Evolutionary conservation across 1,140 invertebrate species (phyloP), one percentile per base, ranked within the genome.

Genomic region (Rhagoletis pomonella): DNA sequence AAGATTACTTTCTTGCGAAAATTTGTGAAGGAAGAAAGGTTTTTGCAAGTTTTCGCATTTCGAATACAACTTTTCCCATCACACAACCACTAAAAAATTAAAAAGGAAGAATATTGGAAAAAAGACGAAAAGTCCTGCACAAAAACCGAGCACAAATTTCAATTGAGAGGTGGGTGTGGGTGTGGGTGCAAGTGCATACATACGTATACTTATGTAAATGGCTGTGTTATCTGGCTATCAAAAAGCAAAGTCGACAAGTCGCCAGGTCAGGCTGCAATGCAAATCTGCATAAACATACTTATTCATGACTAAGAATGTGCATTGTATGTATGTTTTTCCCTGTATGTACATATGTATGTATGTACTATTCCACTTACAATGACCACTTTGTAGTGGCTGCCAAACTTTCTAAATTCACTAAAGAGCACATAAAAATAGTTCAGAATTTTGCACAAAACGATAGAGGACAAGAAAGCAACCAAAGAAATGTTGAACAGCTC

Each of bases 1-100:
- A 73, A 73, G 12, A 44, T 73, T 44, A 73, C 67, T 73, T 73
- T 73, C 67, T 73, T 73, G 6, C 17, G 10, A 7, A 73, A 73
- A 47, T 73, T 14, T 73, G 14, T 2, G 12, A 29, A 0, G 42
- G 42, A 2, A 44, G 42, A 73, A 4, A 69, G 44, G 64, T 65
- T 29, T 65, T 65, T 9, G 29, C 6, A 69, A 73, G 67, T 73
- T 73, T 73, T 73, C 39, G 44, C 3, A 39, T 73, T 73, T 47
- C 0, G 42, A 73, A 4, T 73, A 6, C 0, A 73, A 73, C 39
- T 73, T 73, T 73, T 73, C 42, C 42, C 67, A 73, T 73, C 42
- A 42, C 17, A 14, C 39, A 47, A 4, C 67, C 42, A 73, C 42
- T 42, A 47, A 44, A 73, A 73, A 47, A 29, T 29, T 29, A 29